Conservation (phyloP, 2,113 vertebrate genomes). For the Triplophysa tibetana region DNA sequence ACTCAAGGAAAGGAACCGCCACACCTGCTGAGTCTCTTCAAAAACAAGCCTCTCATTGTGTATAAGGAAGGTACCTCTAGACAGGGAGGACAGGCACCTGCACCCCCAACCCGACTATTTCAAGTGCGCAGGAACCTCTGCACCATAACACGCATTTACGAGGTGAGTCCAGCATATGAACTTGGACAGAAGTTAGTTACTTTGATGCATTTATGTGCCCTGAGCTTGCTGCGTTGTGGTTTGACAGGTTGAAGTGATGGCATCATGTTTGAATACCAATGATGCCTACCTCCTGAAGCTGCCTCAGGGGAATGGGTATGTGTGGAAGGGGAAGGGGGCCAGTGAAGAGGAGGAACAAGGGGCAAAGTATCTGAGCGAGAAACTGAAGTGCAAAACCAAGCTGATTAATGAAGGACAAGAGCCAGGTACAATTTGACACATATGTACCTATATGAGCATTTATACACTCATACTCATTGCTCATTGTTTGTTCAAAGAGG, state of each 20-base stretch:
- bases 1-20: slow-evolving; percentile 89
- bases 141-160: slow-evolving; percentile 83
- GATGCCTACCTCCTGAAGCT: slow-evolving; percentile 87
- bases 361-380: slow-evolving; percentile 73
- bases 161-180: slow-evolving; percentile 70
- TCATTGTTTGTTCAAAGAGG: slow-evolving; percentile 64
- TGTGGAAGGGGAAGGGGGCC: slow-evolving; percentile 85
- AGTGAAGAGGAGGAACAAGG: slow-evolving; percentile 81
- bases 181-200: background rate
- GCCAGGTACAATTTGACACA: slow-evolving; percentile 67
- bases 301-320: slow-evolving; percentile 72
- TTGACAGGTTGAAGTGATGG: slow-evolving; percentile 77
- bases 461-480: background rate
- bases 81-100: slow-evolving; percentile 70
- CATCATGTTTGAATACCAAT: slow-evolving; percentile 85
- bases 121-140: slow-evolving; percentile 85
- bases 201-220: background rate
- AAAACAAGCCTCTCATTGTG: slow-evolving; percentile 83
- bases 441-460: background rate
- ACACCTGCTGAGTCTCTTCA: slow-evolving; percentile 88
- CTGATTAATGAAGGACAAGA: slow-evolving; percentile 79
- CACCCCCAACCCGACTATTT: slow-evolving; percentile 77
- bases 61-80: slow-evolving; percentile 88
- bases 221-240: background rate
- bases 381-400: slow-evolving; percentile 73